Base-by-base conservation (phyloP, 2,797 vertebrate species). In the Clamator glandarius region DNA sequence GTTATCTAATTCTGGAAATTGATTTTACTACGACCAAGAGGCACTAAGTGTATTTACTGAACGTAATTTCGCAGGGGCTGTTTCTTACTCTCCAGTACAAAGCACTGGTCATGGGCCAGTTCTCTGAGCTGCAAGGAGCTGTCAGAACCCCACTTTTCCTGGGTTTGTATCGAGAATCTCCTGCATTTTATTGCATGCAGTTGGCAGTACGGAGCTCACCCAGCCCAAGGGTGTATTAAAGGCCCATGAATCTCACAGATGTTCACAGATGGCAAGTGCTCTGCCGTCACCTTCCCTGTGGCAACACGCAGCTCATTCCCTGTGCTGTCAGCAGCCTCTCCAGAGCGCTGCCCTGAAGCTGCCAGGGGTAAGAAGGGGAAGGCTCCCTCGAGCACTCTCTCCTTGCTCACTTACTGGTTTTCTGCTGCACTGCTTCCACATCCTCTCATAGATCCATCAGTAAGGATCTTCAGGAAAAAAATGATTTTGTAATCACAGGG, bases 251-350 rank as follows among this genome's bases (percentile, higher is more conserved):
- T 84, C 59, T 86, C 90, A 51, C 76, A 87, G 84, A 85, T 87
- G 68, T 64, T 89, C 94, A 12, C 61, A 87, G 52, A 62, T 75
- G 84, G 87, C 35, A 25, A 69, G 48, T 82, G 90, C 61, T 93
- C 79, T 94, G 69, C 85, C 13, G 1, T 77, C 92, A 68, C 81
- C 55, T 84, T n/a, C 72, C 89, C 64, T 54, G 72, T 79, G 63
- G 94, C 89, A 66, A 9, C 66, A 61, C 76, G 13, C 19, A 66
- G 84, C 61, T 80, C 88, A 3, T 75, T 91, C 84, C 78, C 35
- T 19, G 33, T 74, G 83, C 87, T 91, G 80, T 75, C 93, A 89
- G 75, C 84, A 94, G 82, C 64, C 82, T 83, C 81, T 90, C 87
- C 68, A 11, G 51, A 95, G 55, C 36, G n/a, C 86, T 94, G 73